phyloP scores from a whole-genome alignment of 2,888 invertebrate genomes.

The Metopia argyrocephala region DNA sequence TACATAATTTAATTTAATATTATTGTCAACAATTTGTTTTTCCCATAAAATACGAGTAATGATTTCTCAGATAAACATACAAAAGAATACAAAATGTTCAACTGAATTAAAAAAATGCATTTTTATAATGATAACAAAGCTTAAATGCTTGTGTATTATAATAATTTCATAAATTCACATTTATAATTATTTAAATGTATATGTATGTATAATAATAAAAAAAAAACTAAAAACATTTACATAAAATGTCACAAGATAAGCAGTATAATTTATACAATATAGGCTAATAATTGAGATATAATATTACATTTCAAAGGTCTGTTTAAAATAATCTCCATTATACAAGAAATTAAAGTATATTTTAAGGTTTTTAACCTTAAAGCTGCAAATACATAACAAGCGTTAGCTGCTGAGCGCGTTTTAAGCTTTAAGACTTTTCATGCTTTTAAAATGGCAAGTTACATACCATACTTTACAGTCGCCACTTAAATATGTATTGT shows the following conservation, averaged over 20 bases:
- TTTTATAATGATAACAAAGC: neutral
- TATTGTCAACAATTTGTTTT: conserved; percentile 66
- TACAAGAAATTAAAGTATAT: neutral
- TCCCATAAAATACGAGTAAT: conserved; percentile 54
- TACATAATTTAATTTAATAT: conserved; percentile 45
- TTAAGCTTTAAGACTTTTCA: no score
- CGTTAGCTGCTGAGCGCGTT: no score
- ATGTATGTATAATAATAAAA: neutral
- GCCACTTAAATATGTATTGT: no score
- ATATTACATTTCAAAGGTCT: neutral
- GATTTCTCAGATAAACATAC: conserved; percentile 26
- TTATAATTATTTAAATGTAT: conserved; percentile 10
- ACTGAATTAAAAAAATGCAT: conserved; percentile 5
- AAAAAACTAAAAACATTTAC: conserved; percentile 7
- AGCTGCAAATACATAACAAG: no score
- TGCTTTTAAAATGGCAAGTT: no score
- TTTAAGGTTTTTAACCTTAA: neutral
- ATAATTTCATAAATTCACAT: conserved; percentile 19
- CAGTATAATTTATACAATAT: conserved; percentile 14
- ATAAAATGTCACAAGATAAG: conserved; percentile 29
- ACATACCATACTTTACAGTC: no score
- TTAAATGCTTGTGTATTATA: neutral
- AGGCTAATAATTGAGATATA: conserved; percentile 9
- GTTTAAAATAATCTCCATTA: neutral
- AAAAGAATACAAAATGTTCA: conserved; percentile 5